phyloP scores from a whole-genome alignment of 2,888 invertebrate genomes.

The Venusia cambrica region DNA sequence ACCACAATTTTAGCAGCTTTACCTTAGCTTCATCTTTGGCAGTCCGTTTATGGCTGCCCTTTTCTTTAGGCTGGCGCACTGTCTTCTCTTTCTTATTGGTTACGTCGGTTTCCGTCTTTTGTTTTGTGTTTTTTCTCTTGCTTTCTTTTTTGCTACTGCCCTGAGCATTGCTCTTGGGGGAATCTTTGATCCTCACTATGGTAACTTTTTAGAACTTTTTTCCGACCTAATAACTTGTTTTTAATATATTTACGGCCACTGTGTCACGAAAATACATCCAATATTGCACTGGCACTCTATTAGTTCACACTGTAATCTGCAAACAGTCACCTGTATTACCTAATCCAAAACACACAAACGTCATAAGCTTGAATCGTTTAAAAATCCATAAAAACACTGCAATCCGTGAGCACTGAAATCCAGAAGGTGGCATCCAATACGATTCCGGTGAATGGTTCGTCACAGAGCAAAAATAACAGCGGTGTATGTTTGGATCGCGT shows the following conservation, averaged over 20 bases:
- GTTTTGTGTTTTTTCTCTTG: constrained; percentile 83
- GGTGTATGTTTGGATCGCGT: constrained; percentile 43
- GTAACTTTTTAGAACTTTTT: constrained; percentile 67
- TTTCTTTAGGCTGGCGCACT: constrained; percentile 55
- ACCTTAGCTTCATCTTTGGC: constrained; percentile 50
- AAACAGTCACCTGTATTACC: constrained; percentile 13
- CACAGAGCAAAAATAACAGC: constrained; percentile 62
- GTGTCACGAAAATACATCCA: constrained; percentile 2
- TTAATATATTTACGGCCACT: constrained; percentile 1
- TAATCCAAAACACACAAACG: constrained; percentile 9
- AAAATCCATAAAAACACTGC: constrained; percentile 65
- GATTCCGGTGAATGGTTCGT: constrained; percentile 36
- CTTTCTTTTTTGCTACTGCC: constrained; percentile 81
- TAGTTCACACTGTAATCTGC: constrained; percentile 1
- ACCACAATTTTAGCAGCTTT: no score
- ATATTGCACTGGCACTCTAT: not conserved
- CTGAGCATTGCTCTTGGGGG: constrained; percentile 82
- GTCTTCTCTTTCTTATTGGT: constrained; percentile 66
- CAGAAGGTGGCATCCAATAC: constrained; percentile 49
- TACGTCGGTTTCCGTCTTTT: constrained; percentile 78
- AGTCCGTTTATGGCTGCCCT: constrained; percentile 52
- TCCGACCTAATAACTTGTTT: constrained; percentile 26
- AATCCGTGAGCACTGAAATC: constrained; percentile 77
- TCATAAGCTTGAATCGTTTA: constrained; percentile 15
- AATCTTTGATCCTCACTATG: constrained; percentile 86